Evolutionary conservation across 2,888 invertebrate genomes (phyloP), one percentile per base, ranked within the genome.

Genomic region (Helobdella robusta): DNA sequence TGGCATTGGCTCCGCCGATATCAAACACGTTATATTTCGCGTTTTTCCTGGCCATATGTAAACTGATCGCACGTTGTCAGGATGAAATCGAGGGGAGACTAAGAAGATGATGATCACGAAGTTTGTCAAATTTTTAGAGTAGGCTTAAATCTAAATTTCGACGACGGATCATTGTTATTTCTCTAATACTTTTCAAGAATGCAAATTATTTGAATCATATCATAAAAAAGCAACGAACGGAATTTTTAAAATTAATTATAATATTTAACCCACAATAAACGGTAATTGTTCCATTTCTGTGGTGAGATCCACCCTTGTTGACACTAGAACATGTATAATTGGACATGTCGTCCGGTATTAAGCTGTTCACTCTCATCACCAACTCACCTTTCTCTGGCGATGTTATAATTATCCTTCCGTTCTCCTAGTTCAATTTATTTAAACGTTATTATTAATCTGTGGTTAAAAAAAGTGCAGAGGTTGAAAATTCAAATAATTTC

Each of bases 281-380:
- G 6, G 68, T 69, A 28, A 75, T 66, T 4, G 70, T 65, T 6
- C 71, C 73, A n/a, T 70, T 73, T 46, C 66, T 61, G 11, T 67
- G 60, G 50, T 70, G 67, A 3, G 60, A 68, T 2, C 73, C 75
- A n/a, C 69, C 74, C 4, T 48, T 54, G 66, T 75, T 75, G 35
- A 60, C 60, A 2, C 73, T 74, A 23, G 60, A 68, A 63, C 75
- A 75, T 1, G 73, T 72, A 70, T 75, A 75, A 48, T 72, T 70
- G 34, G 68, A 66, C 6, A 70, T 70, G 67, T 74, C 72, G 2
- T 61, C 64, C 2, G 66, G 66, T 20, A 63, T 20, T 15, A 66
- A 50, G 34, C 63, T 48, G 32, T 50, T 40, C 15, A 66, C 58
- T 30, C 25, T 20, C 46, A 66, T 20, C 23, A 65, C 44, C 58